Conservation (phyloP, 2,888 invertebrate genomes). For the Polyommatus iphigenia region DNA sequence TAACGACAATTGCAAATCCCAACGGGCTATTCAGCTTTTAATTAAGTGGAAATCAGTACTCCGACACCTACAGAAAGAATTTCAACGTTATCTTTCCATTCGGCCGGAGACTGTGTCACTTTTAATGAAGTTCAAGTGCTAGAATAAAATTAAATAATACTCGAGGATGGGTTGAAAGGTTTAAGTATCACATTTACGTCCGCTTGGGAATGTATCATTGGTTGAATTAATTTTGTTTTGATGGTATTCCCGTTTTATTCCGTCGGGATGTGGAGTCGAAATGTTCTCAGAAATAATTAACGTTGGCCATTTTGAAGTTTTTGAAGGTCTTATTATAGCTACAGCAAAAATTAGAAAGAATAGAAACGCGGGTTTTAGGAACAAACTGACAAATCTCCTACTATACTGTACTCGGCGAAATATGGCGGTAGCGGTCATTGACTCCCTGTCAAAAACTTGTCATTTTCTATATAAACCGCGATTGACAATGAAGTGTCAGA, state of each 20-base stretch:
- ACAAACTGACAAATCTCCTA: no score
- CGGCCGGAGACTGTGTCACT: slow-evolving; percentile 4
- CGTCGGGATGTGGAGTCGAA: background rate
- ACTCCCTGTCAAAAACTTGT: no score
- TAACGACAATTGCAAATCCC: background rate
- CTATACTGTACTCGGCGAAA: no score
- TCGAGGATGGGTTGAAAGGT: slow-evolving; percentile 2
- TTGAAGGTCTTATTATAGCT: background rate
- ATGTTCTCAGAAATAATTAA: background rate
- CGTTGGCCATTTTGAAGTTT: background rate
- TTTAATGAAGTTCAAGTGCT: slow-evolving; percentile 32
- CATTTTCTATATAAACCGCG: no score
- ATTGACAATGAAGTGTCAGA: no score
- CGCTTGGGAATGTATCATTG: background rate
- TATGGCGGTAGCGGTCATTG: no score
- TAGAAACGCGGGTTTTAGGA: no score
- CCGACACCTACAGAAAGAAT: slow-evolving; percentile 24
- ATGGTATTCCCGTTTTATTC: background rate
- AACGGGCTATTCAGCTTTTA: slow-evolving; percentile 4
- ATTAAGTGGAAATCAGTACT: slow-evolving; percentile 16
- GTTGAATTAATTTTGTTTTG: slow-evolving; percentile 2
- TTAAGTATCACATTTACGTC: background rate
- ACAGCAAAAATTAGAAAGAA: no score
- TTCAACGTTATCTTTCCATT: slow-evolving; percentile 26
- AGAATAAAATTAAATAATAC: slow-evolving; percentile 27